Evolutionary conservation across 2,888 invertebrate species (phyloP).

Genomic region (Iphiclides podalirius): DNA sequence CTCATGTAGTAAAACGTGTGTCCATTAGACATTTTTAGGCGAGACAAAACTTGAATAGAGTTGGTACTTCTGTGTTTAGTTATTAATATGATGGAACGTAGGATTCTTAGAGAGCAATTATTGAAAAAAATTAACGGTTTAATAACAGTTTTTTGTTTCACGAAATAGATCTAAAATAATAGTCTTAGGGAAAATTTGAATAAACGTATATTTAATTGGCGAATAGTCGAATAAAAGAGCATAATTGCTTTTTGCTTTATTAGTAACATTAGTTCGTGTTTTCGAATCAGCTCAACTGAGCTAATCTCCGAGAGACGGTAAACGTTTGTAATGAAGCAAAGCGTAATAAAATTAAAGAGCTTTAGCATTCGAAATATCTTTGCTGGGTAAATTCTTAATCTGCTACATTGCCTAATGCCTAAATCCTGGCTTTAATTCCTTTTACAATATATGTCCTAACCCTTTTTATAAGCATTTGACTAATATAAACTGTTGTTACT

Average conservation of each 20-base stretch:
- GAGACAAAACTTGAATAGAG: background rate
- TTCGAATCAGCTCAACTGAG: constrained; percentile 8
- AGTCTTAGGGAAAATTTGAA: background rate
- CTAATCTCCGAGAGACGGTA: constrained; percentile 13
- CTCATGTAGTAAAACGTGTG: background rate
- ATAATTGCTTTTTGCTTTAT: constrained; percentile 12
- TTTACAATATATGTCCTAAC: too few species aligned
- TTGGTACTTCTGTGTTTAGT: background rate
- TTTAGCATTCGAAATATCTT: constrained; percentile 7
- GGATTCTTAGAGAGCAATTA: constrained; percentile 5
- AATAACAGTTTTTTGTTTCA: background rate
- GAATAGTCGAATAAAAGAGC: constrained; percentile 9
- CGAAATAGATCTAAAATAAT: constrained; percentile 4
- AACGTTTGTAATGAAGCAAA: constrained; percentile 22
- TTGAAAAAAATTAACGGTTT: constrained; percentile 5
- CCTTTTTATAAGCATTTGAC: too few species aligned
- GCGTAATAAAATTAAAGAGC: constrained; percentile 15
- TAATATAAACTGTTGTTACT: too few species aligned
- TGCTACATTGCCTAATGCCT: background rate
- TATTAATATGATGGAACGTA: constrained; percentile 5
- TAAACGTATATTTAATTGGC: background rate
- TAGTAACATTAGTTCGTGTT: background rate
- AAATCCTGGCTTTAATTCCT: background rate
- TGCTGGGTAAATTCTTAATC: constrained; percentile 6
- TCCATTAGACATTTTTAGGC: background rate